Conservation (phyloP, 2,797 vertebrate species). For the Trematomus bernacchii region DNA sequence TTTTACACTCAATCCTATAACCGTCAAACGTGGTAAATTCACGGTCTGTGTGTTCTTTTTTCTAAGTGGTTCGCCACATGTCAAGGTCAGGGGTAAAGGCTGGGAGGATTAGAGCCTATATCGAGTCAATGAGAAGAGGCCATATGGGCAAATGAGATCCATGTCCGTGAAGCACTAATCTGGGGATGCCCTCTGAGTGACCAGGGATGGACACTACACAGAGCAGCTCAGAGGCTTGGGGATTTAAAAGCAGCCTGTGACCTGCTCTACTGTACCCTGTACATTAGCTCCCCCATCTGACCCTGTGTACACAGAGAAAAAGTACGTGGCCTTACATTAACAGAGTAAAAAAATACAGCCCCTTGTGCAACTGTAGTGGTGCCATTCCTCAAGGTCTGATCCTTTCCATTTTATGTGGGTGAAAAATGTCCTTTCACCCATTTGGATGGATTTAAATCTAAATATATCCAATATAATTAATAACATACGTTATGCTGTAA, state of each 20-base stretch:
- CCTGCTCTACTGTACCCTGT: constrained; percentile 68
- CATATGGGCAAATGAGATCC: constrained; percentile 85
- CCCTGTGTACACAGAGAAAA: constrained; percentile 46
- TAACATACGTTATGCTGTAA: constrained; percentile 24
- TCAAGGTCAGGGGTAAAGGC: constrained; percentile 80
- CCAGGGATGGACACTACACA: constrained; percentile 79
- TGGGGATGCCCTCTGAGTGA: constrained; percentile 81
- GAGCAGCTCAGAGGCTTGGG: constrained; percentile 79
- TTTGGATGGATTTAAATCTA: constrained; percentile 14
- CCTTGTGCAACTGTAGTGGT: background rate
- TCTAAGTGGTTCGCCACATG: constrained; percentile 77
- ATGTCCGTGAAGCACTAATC: constrained; percentile 82
- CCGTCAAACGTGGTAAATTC: constrained; percentile 46
- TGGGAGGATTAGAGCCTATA: constrained; percentile 78
- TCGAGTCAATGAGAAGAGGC: constrained; percentile 80
- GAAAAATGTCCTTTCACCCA: constrained; percentile 2
- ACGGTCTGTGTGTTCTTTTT: constrained; percentile 54
- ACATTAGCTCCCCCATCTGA: constrained; percentile 77
- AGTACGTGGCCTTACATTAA: constrained; percentile 27
- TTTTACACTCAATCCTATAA: constrained; percentile 21
- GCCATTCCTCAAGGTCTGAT: background rate
- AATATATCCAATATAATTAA: constrained; percentile 20
- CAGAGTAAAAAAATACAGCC: constrained; percentile 36
- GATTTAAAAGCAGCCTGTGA: constrained; percentile 67
- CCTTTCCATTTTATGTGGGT: background rate